A percentile compares a stretch with the other conserved stretches of the same genome.
phyloP scores from a whole-genome alignment of 2,797 vertebrate genomes.

The Cygnus olor region DNA sequence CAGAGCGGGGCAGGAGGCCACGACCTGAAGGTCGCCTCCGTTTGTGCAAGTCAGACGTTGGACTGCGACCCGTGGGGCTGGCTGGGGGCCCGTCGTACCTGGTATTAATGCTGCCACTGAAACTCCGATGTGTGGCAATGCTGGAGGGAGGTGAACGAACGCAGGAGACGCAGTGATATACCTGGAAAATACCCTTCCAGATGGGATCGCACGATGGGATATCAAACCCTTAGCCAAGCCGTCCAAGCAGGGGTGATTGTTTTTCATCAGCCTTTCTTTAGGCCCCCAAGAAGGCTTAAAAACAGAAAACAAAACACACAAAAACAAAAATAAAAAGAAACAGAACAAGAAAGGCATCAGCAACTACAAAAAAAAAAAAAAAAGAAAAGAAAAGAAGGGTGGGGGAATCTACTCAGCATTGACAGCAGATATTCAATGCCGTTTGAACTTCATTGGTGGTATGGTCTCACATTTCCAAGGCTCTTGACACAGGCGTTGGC shows the following conservation, averaged over 20 bases:
- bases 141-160: not conserved
- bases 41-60: not conserved
- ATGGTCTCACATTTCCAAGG: constrained; percentile 28
- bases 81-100: not conserved
- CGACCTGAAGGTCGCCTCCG: rapidly evolving
- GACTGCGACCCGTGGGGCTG: not conserved
- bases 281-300: not conserved
- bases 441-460: constrained; percentile 47
- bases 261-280: not conserved
- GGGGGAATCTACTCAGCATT: not conserved
- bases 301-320: not conserved
- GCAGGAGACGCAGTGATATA: not conserved
- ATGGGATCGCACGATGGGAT: not conserved
- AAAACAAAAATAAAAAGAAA: not conserved
- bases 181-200: not conserved
- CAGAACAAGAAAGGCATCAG: not conserved
- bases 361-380: not conserved
- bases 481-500: constrained; percentile 32
- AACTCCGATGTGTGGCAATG: not conserved
- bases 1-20: not conserved
- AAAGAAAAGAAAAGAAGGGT: not conserved
- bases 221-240: not conserved
- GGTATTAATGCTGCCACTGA: not conserved
- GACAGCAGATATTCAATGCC: not conserved
- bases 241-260: not conserved